phyloP scores from a whole-genome alignment of 2,113 vertebrate species.

The Lophius piscatorius region DNA sequence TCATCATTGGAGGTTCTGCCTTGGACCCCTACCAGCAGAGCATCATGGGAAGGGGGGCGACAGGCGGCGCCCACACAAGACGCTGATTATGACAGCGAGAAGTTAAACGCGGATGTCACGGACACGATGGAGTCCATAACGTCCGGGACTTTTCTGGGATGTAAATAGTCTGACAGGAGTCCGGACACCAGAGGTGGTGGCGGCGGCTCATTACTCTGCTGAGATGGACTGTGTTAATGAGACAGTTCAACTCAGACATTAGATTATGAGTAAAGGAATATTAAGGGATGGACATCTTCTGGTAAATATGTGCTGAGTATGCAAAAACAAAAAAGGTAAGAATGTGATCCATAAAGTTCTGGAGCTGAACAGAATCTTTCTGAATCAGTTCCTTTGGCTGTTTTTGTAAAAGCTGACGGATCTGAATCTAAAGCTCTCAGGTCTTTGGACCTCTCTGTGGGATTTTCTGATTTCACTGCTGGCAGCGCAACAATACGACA shows the following conservation, averaged over 20 bases:
- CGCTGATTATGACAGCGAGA: constrained; percentile 52
- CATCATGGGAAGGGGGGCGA: constrained; percentile 76
- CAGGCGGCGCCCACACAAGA: constrained; percentile 76
- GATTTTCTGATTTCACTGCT: constrained; percentile 80
- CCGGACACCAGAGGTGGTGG: too few species aligned
- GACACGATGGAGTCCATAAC: too few species aligned
- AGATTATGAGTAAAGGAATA: too few species aligned
- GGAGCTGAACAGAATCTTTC: not conserved
- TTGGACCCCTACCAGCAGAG: constrained; percentile 55
- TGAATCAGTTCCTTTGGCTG: constrained; percentile 53
- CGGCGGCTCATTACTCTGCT: too few species aligned
- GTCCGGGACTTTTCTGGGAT: too few species aligned
- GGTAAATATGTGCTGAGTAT: too few species aligned
- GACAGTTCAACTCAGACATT: too few species aligned
- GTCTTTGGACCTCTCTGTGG: constrained; percentile 76
- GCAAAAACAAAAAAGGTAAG: too few species aligned
- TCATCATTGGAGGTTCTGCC: constrained; percentile 49
- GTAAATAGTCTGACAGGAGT: too few species aligned
- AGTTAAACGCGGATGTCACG: constrained; percentile 63
- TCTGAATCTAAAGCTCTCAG: constrained; percentile 74
- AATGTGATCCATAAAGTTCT: too few species aligned
- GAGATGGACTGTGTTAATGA: too few species aligned
- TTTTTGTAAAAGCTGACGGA: constrained; percentile 73
- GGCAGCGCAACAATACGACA: constrained; percentile 73
- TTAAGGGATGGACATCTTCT: too few species aligned